Base-by-base conservation (phyloP, 2,888 invertebrate species). In the Agonum fuliginosum region DNA sequence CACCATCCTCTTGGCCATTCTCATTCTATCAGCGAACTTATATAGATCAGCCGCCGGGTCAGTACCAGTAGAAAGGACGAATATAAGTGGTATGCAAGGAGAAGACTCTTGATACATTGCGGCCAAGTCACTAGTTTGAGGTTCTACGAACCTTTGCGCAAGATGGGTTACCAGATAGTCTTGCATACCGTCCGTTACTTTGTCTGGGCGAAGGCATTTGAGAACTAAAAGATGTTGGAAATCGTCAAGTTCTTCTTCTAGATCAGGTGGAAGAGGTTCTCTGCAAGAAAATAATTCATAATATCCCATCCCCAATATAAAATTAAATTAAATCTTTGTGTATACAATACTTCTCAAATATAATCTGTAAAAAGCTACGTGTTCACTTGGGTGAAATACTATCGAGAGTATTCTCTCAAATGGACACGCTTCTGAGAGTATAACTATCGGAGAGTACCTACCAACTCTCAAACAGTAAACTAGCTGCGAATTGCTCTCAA, bases 41-140 rank as follows among this genome's bases (percentile, higher is more conserved):
- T 94, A 89, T 27, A 96, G 87, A 81, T 94, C 94, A 85, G 90
- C 91, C 2, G 95, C 95, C 0, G 97, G 97, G 86, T 97, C 97
- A 0, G 96, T 96, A 5, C 97, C 97, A 0, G 96, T 93, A 1
- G 96, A 96, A 0, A 97, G 88, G 14, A 97, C 94, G 84, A 97
- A 97, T 75, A 97, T 93, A 71, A 97, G 89, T 0, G 97, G 97
- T 0, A 93, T 92, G 0, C 90, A 87, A 0, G 93, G 91, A 73
- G 92, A 92, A 0, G 96, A 95, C 84, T 97, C 96, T 0, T 90
- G 92, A 86, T 91, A 97, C 80, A 96, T 91, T 76, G 93, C 93
- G 0, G 92, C 91, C 78, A 97, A 89, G 85, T 96, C 95, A 22
- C 95, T 93, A 1, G 95, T 93, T 80, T 96, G 96, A 0, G 97